Base-by-base conservation (phyloP, 92 coral and sea anemone species). In the Hydrozoanthus gracilis region DNA sequence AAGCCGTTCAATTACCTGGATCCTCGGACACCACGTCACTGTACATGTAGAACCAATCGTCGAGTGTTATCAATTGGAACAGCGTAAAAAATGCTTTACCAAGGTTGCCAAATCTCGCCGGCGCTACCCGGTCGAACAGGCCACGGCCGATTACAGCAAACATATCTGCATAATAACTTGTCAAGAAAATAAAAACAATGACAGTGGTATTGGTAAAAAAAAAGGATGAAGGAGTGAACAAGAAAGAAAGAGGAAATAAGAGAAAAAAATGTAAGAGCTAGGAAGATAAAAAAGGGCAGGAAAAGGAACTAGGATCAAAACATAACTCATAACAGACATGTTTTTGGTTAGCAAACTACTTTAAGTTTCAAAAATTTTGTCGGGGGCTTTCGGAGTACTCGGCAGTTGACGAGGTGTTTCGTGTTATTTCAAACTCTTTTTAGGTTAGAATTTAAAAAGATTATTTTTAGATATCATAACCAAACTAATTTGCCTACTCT, bases 111-210 rank as follows among this genome's bases (percentile, higher is more conserved):
- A 97, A 97, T 86, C 98, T 87, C 46, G 76, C 64, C 4, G 98
- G 98, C 10, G 98, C 93, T 27, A 97, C 97, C 74, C 92, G 89
- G 76, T 93, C 93, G 91, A 97, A 97, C 64, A 97, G 71, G 66
- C 96, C 99, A 54, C 98, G 99, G 60, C 99, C 99, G 82, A 97
- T 97, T 20, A 97, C 99, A 14, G 99, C 99, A 52, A 97, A 97
- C 99, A 97, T 97, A 75, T 97, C 99, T 97, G 61, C 8, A 35
- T 46, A 66, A 8, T 60, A 14, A 4, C 10, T 5, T 12, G 70
- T 60, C 11, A 45, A 72, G 73, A 14, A 16, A 35, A 44, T 52
- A 3, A 52, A 7, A 27, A 20, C 0, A 44, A 35, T 14, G 35
- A 62, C 2, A 7, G 3, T 11, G 4, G 0, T 13, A n/a, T 8